Percentiles rank a stretch among this genome's conserved stretches.
Evolutionary conservation across 2,888 invertebrate species (phyloP).

Genomic region (Monopis laevigella): DNA sequence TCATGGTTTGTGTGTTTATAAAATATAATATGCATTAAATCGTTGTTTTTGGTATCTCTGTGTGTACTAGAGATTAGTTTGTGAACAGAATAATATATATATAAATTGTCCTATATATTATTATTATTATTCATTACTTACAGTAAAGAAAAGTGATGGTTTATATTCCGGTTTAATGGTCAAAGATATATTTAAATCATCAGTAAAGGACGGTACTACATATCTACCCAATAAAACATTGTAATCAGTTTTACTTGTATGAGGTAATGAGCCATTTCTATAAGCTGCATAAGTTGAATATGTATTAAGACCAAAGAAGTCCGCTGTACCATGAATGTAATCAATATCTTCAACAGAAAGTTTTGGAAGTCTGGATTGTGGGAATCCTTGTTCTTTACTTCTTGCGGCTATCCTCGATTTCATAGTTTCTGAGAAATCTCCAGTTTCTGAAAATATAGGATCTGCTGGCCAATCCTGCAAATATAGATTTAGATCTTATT

Average conservation of each 20-base stretch:
- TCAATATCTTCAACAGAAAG: slow-evolving; percentile 62
- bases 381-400: slow-evolving; percentile 57
- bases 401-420: slow-evolving; percentile 49
- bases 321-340: slow-evolving; percentile 53
- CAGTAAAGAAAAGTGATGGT: neutral
- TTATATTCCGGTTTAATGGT: slow-evolving; percentile 1
- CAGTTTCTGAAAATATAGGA: slow-evolving; percentile 59
- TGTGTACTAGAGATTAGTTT: no score
- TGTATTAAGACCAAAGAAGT: slow-evolving; percentile 73
- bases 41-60: no score
- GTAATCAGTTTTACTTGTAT: neutral
- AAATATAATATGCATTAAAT: no score
- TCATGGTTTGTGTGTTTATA: no score
- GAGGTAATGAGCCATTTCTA: slow-evolving; percentile 10
- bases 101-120: no score
- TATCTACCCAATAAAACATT: slow-evolving; percentile 6
- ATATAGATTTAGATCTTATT: neutral
- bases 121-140: neutral
- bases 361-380: slow-evolving; percentile 54
- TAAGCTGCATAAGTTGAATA: slow-evolving; percentile 58
- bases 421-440: slow-evolving; percentile 67
- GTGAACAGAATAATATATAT: no score
- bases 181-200: neutral
- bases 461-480: slow-evolving; percentile 22
- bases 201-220: slow-evolving; percentile 6